A percentile compares a stretch with the other conserved stretches of the same genome.
phyloP scores from a whole-genome alignment of 2,113 vertebrate genomes.

The Bubalus kerabau region DNA sequence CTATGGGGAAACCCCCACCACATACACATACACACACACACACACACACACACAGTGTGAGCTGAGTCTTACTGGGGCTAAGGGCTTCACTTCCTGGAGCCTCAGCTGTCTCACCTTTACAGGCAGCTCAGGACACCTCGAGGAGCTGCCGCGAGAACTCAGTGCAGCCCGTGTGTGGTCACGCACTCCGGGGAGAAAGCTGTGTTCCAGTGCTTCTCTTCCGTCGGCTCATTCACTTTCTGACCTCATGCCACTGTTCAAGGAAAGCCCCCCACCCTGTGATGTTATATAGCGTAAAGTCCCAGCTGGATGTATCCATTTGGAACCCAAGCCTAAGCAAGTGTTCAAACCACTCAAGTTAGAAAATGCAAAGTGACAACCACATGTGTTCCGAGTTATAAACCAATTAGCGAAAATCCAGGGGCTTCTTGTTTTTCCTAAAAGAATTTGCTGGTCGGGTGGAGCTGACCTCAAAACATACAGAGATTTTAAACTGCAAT shows the following conservation, averaged over 20 bases:
- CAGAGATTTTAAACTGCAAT: neutral
- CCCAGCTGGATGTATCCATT: neutral
- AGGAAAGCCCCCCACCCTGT: neutral
- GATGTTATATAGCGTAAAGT: neutral
- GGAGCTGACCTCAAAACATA: neutral
- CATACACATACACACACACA: neutral
- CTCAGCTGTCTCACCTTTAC: neutral
- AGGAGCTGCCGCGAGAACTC: neutral
- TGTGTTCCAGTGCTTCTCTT: neutral
- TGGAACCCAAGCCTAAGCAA: neutral
- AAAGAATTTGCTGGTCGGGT: slow-evolving; percentile 29
- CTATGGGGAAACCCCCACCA: neutral
- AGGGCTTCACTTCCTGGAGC: neutral
- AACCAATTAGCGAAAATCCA: slow-evolving; percentile 25
- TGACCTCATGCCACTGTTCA: neutral
- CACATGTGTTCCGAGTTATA: slow-evolving; percentile 23
- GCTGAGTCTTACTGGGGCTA: neutral
- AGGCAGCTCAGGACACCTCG: neutral
- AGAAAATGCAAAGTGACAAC: slow-evolving; percentile 2
- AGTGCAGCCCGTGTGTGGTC: neutral
- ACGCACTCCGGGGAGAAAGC: neutral
- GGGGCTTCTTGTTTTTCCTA: slow-evolving; percentile 12
- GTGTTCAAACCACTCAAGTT: neutral
- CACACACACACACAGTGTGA: neutral
- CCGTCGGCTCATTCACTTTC: neutral